Evolutionary conservation across 2,797 vertebrate genomes (phyloP), one percentile per base, ranked within the genome.

Genomic region (Microctenopoma stevenorrisi): DNA sequence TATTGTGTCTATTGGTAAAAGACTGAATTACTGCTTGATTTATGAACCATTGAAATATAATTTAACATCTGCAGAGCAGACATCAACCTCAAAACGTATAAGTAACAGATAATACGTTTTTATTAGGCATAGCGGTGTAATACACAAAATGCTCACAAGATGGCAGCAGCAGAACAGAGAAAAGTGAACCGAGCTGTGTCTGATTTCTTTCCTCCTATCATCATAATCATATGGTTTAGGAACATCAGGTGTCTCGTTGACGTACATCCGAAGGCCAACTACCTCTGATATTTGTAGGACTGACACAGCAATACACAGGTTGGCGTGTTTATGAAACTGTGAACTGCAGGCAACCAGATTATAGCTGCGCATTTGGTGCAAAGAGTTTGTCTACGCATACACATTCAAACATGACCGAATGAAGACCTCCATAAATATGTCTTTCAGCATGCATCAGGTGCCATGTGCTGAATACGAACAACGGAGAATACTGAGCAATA

Each of bases 141-240:
- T 74, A 43, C 72, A 51, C 5, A 5, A 9, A 25, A 10, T 15
- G 10, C 42, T 86, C 91, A 79, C 85, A 67, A 5, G 89, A 52
- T 88, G 90, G 87, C 78, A 85, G 78, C 83, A 90, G 33, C n/a
- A 38, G 66, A 68, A 15, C 57, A 75, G 37, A 42, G 42, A 76
- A 72, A 73, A 38, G 4, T 1, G 2, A 22, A 16, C 47, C 7
- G 16, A 6, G 25, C 46, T 43, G 11, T 1, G 14, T 47, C 18
- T 33, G 40, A 14, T 44, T 33, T 8, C 42, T 59, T 42, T 26
- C 42, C 25, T 25, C 0, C 25, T 22, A 43, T 13, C 11, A 47
- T 63, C 26, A 3, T 9, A n/a, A n/a, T 25, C 18, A 18, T 18
- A 18, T 33, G 15, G n/a, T 46, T 40, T n/a, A 18, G 0, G 11